phyloP scores from a whole-genome alignment of 2,888 invertebrate species.

The Chaetogeoica ovagalla region DNA sequence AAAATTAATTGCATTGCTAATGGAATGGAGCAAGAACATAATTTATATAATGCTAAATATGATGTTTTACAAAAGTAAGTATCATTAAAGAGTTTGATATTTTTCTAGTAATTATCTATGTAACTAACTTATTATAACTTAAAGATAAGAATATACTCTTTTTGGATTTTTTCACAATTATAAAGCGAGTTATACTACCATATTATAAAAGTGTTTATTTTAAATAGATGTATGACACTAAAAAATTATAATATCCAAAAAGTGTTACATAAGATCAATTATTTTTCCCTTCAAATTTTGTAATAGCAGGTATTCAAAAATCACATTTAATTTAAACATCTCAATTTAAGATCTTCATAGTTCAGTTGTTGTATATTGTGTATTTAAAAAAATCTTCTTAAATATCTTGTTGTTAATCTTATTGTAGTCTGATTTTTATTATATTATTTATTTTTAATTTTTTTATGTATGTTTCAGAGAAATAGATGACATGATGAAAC shows the following conservation, averaged over 20 bases:
- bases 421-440: too few species aligned
- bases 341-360: too few species aligned
- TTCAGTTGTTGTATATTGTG: too few species aligned
- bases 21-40: constrained; percentile 27
- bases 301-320: neutral
- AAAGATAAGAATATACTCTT: neutral
- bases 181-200: too few species aligned
- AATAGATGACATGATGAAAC: constrained; percentile 13
- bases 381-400: too few species aligned
- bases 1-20: constrained; percentile 26
- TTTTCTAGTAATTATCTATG: neutral
- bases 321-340: too few species aligned
- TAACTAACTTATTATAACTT: neutral
- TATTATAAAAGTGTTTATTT: too few species aligned
- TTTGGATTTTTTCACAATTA: neutral
- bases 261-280: neutral
- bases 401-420: too few species aligned
- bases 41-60: constrained; percentile 19
- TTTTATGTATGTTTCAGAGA: neutral
- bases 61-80: constrained; percentile 34
- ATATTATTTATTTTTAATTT: neutral
- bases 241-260: too few species aligned
- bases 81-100: neutral
- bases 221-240: too few species aligned
- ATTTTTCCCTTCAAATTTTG: neutral